phyloP scores from a whole-genome alignment of 1,140 invertebrate species.

The Trissolcus basalis region DNA sequence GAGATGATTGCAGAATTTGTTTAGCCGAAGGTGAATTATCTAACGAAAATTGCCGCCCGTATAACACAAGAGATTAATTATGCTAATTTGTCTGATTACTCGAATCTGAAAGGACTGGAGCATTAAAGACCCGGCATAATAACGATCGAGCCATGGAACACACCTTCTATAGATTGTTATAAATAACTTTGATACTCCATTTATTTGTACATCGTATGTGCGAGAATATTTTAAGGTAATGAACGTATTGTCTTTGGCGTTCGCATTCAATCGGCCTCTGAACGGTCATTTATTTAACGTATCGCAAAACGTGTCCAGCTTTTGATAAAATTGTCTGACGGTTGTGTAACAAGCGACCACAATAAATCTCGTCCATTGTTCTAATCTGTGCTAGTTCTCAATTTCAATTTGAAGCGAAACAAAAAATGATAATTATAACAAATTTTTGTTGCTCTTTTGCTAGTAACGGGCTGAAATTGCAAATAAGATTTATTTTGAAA shows the following conservation, averaged over 20 bases:
- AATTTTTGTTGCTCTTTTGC: too few species aligned
- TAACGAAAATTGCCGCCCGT: too few species aligned
- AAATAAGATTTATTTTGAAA: too few species aligned
- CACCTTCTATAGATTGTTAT: constrained; percentile 24
- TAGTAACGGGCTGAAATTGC: too few species aligned
- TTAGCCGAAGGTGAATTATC: constrained; percentile 11
- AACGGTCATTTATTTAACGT: constrained; percentile 21
- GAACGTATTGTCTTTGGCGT: constrained; percentile 33
- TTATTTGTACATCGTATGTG: constrained; percentile 12
- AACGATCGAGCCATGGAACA: constrained; percentile 1
- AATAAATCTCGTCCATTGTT: too few species aligned
- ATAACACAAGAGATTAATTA: constrained; percentile 11
- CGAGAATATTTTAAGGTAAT: constrained; percentile 22
- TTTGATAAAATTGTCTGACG: constrained; percentile 19
- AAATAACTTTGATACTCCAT: constrained; percentile 27
- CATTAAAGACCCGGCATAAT: constrained; percentile 1
- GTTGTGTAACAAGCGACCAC: constrained; percentile 9
- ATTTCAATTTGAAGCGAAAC: too few species aligned
- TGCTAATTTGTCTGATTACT: constrained; percentile 18
- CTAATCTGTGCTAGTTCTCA: too few species aligned
- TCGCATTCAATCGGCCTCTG: constrained; percentile 23
- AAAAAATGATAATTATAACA: too few species aligned
- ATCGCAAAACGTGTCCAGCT: constrained; percentile 17
- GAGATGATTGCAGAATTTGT: not conserved
- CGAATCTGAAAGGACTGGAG: not conserved